Evolutionary conservation across 2,797 vertebrate genomes (phyloP).

Genomic region (Semotilus atromaculatus): DNA sequence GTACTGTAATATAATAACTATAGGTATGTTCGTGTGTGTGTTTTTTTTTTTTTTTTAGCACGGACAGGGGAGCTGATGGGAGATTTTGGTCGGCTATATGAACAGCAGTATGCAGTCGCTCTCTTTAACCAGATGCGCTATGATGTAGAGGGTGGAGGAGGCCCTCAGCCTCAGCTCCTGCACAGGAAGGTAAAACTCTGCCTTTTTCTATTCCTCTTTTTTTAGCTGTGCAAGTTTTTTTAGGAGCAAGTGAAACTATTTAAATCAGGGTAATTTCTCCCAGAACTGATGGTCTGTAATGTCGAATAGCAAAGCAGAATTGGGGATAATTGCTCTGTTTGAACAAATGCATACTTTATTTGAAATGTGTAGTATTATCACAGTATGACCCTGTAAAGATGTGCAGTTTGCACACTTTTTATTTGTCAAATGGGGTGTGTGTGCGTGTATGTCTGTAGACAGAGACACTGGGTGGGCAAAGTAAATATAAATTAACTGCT

Average conservation of each 20-base stretch:
- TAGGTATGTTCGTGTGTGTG: constrained; percentile 24
- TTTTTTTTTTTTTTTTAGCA: constrained; percentile 69
- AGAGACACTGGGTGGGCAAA: constrained; percentile 22
- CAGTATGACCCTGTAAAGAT: not conserved
- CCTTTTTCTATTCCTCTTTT: constrained; percentile 8
- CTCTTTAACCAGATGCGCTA: constrained; percentile 92
- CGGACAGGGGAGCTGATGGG: constrained; percentile 81
- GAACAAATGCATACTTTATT: not conserved
- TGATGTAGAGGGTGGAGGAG: constrained; percentile 87
- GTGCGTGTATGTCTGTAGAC: not conserved
- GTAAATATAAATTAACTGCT: constrained; percentile 44
- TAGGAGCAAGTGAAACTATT: not conserved
- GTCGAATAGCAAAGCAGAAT: not conserved
- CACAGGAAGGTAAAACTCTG: constrained; percentile 86
- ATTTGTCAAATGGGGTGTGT: not conserved
- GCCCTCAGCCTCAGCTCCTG: constrained; percentile 88
- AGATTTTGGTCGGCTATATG: constrained; percentile 83
- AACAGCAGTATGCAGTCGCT: constrained; percentile 88
- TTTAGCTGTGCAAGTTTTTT: not conserved
- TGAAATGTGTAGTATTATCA: not conserved
- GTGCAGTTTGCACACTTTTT: not conserved
- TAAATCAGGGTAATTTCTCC: not conserved
- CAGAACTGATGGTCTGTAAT: not conserved
- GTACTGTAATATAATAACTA: not conserved
- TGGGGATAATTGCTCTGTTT: not conserved